Percentiles rank a stretch among this genome's conserved stretches.
These are phyloP conservation scores for Xanthostigma xanthostigma DNA, from an alignment of 2,888 invertebrate species.

Conservation along the genomic window DNA sequence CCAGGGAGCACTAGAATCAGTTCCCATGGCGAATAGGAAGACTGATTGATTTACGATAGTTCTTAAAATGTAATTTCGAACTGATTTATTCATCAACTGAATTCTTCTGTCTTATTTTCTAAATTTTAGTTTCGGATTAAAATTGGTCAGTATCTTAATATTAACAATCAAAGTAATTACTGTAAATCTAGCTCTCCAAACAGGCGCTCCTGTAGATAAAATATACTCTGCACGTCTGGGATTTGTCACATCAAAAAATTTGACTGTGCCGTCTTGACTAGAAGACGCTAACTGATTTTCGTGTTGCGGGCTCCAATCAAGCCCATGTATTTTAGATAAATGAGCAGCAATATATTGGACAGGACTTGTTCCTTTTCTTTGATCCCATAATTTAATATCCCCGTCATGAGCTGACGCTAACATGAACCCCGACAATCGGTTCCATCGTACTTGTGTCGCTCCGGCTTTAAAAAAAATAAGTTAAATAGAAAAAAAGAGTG, in stretches of 20 bases:
- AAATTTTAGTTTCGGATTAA: not conserved
- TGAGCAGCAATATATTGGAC: constrained; percentile 90
- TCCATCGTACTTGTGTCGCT: constrained; percentile 90
- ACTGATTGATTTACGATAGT: not conserved
- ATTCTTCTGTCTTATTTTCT: not conserved
- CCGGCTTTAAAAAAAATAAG: constrained; percentile 37
- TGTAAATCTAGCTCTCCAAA: constrained; percentile 87
- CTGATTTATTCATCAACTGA: not conserved
- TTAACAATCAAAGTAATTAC: constrained; percentile 25
- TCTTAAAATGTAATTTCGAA: not conserved
- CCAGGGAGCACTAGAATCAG: too few relatives aligned
- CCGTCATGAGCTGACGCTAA: constrained; percentile 93
- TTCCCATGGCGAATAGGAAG: too few relatives aligned
- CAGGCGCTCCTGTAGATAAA: constrained; percentile 70
- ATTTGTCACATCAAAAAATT: constrained; percentile 83
- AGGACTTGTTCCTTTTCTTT: constrained; percentile 72
- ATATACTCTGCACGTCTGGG: constrained; percentile 72
- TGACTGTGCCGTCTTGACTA: constrained; percentile 90
- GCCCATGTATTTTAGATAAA: constrained; percentile 75
- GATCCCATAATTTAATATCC: constrained; percentile 92
- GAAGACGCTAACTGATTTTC: constrained; percentile 80
- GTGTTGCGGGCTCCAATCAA: constrained; percentile 84
- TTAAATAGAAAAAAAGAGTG: not conserved
- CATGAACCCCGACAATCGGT: constrained; percentile 65
- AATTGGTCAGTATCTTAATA: not conserved